Conservation (phyloP, 2,888 invertebrate species). For the Brassicogethes aeneus region DNA sequence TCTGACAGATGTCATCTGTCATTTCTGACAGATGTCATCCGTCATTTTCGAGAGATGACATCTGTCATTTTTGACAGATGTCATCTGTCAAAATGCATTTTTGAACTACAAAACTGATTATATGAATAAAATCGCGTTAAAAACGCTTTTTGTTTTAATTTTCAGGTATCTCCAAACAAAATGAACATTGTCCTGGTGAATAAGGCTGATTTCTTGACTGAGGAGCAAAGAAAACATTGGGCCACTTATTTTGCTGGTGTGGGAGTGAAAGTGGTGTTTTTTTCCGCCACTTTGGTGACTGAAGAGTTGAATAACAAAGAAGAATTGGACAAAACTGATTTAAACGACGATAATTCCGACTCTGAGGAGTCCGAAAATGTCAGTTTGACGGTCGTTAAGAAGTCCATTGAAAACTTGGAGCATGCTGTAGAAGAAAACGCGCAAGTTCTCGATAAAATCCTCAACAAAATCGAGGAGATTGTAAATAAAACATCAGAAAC, state of each 20-base stretch:
- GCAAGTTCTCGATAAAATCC: constrained; percentile 47
- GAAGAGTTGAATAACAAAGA: constrained; percentile 30
- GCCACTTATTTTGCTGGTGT: constrained; percentile 70
- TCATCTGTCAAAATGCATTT: too few species aligned
- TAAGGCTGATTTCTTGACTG: constrained; percentile 87
- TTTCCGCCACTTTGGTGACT: constrained; percentile 67
- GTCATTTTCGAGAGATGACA: too few species aligned
- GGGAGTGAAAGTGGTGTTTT: constrained; percentile 73
- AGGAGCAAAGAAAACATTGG: constrained; percentile 75
- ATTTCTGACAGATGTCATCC: too few species aligned
- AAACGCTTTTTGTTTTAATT: too few species aligned
- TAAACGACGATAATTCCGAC: not conserved
- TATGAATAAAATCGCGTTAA: too few species aligned
- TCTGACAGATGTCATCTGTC: too few species aligned
- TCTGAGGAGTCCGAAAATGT: constrained; percentile 12
- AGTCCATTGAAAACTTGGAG: constrained; percentile 45
- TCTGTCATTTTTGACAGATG: too few species aligned
- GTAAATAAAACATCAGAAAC: constrained; percentile 12
- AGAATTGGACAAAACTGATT: constrained; percentile 9
- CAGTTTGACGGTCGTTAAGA: constrained; percentile 41
- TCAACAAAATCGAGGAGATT: constrained; percentile 43
- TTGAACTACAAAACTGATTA: too few species aligned
- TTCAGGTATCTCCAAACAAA: constrained; percentile 59
- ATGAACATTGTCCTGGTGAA: constrained; percentile 82
- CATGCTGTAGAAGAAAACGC: constrained; percentile 48